phyloP scores from a whole-genome alignment of 2,888 invertebrate species.

The Lasioglossum calceatum region DNA sequence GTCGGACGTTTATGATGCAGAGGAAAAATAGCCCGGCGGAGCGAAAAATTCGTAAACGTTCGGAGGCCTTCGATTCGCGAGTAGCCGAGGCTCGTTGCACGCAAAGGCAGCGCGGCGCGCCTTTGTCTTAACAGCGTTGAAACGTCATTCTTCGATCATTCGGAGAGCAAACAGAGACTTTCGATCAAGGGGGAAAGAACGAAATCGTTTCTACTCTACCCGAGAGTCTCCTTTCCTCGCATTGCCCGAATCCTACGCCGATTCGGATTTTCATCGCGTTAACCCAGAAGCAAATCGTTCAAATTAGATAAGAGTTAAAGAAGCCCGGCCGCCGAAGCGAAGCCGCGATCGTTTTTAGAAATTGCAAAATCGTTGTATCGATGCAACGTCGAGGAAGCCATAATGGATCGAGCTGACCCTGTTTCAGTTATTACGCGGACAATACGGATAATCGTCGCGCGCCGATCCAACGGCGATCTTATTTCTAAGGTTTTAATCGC shows the following conservation, averaged over 20 bases:
- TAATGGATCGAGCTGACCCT: slow-evolving; percentile 74
- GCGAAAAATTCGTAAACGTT: slow-evolving; percentile 20
- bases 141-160: slow-evolving; percentile 65
- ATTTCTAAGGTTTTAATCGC: slow-evolving; percentile 78
- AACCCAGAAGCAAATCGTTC: not conserved
- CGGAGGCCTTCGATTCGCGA: slow-evolving; percentile 34
- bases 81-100: slow-evolving; percentile 38
- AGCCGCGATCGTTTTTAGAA: slow-evolving; percentile 22
- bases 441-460: slow-evolving; percentile 74
- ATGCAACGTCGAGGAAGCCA: slow-evolving; percentile 76
- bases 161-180: slow-evolving; percentile 65
- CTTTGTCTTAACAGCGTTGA: slow-evolving; percentile 75
- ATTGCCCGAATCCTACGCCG: not conserved
- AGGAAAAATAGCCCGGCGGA: not conserved
- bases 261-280: not conserved
- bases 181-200: slow-evolving; percentile 28
- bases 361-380: slow-evolving; percentile 52
- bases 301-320: slow-evolving; percentile 11
- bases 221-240: not conserved
- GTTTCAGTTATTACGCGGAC: slow-evolving; percentile 75
- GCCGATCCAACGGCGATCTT: slow-evolving; percentile 64
- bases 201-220: not conserved
- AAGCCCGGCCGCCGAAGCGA: slow-evolving; percentile 5
- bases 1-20: not conserved
- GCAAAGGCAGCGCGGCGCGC: slow-evolving; percentile 68